A percentile compares a stretch with the other conserved stretches of the same genome.
These are phyloP conservation scores for Plutomurus gul DNA, from an alignment of 1,140 invertebrate species.

Conservation along the genomic window DNA sequence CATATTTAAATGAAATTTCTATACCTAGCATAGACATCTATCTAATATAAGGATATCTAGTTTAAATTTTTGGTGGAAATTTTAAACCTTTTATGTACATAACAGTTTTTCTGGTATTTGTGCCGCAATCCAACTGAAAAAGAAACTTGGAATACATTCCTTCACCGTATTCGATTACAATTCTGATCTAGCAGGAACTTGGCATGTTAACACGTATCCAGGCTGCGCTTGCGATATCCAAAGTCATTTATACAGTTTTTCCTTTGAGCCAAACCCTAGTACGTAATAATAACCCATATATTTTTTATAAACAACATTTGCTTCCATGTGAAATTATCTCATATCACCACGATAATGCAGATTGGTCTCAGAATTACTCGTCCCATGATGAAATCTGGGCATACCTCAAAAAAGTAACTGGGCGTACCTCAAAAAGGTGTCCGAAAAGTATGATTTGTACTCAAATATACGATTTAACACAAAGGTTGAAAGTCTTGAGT, in stretches of 20 bases:
- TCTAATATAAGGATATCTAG: not conserved
- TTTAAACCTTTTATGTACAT: not conserved
- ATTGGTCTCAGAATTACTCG: constrained; percentile 36
- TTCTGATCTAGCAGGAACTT: constrained; percentile 41
- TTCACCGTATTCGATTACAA: constrained; percentile 44
- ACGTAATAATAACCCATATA: too few species aligned
- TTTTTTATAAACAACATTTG: too few species aligned
- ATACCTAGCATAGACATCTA: not conserved
- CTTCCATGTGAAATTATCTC: too few species aligned
- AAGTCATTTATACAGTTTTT: constrained; percentile 40
- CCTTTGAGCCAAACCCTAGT: constrained; percentile 50
- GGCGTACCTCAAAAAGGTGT: constrained; percentile 35
- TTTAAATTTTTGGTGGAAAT: not conserved
- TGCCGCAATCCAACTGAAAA: constrained; percentile 45
- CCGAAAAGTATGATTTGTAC: constrained; percentile 36
- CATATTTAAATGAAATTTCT: constrained; percentile 37
- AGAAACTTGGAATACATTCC: constrained; percentile 25
- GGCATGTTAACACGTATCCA: constrained; percentile 48
- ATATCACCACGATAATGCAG: constrained; percentile 9
- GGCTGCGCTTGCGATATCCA: constrained; percentile 45
- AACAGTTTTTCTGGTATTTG: constrained; percentile 46
- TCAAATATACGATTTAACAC: constrained; percentile 8
- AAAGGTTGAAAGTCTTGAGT: constrained; percentile 3
- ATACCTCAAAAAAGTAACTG: constrained; percentile 32
- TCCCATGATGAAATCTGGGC: constrained; percentile 32